A percentile compares a stretch with the other conserved stretches of the same genome.
These are phyloP conservation scores for Malaclemys terrapin DNA, from an alignment of 2,113 vertebrate species.

Conservation along the genomic window DNA sequence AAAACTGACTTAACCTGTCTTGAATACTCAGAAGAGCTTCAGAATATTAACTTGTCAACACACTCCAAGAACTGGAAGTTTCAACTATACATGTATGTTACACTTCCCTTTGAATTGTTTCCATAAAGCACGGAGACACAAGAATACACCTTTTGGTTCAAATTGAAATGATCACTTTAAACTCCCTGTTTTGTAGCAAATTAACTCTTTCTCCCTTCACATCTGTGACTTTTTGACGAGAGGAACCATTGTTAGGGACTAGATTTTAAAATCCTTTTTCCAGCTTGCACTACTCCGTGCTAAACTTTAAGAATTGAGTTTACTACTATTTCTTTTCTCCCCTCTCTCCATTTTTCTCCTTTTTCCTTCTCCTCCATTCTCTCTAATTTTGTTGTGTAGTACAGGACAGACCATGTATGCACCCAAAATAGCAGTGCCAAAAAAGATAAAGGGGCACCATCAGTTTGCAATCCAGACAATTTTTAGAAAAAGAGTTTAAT, in stretches of 20 bases:
- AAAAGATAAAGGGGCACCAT: constrained; percentile 11
- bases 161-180: background rate
- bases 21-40: background rate
- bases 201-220: background rate
- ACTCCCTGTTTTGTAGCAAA: background rate
- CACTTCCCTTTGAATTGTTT: background rate
- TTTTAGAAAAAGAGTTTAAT: background rate
- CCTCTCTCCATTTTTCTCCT: background rate
- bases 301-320: background rate
- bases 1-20: background rate
- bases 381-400: background rate
- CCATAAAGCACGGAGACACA: background rate
- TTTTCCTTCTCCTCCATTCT: background rate
- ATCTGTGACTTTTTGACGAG: background rate
- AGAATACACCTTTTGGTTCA: background rate
- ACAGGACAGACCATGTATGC: background rate
- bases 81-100: background rate
- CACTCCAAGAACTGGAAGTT: background rate
- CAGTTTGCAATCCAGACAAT: background rate
- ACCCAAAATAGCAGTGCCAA: constrained; percentile 13
- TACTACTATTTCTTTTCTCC: background rate
- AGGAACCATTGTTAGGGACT: background rate
- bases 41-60: background rate
- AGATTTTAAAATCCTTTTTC: background rate
- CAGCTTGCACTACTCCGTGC: background rate